A percentile compares a stretch with the other conserved stretches of the same genome.
These are phyloP conservation scores for Ancistrus triradiatus DNA, from an alignment of 2,113 vertebrate genomes.

Conservation along the genomic window DNA sequence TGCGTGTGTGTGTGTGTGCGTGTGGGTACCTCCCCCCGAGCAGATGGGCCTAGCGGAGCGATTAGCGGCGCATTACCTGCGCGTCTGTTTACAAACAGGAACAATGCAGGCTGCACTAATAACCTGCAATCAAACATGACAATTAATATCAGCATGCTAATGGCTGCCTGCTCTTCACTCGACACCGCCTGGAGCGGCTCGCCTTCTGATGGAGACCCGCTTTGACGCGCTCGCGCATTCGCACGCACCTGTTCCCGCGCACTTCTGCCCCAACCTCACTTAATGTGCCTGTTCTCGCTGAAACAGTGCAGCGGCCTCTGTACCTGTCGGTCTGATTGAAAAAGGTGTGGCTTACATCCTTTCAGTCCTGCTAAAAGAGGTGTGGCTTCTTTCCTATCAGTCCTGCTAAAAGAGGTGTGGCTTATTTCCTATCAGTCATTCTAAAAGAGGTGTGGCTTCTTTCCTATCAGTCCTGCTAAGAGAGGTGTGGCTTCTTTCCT, in stretches of 20 bases:
- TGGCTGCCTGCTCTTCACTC: conserved; percentile 47
- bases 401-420: too few species aligned
- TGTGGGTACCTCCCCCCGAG: conserved; percentile 45
- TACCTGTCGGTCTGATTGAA: too few species aligned
- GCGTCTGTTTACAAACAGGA: conserved; percentile 68
- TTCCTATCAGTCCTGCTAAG: too few species aligned
- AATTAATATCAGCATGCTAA: conserved; percentile 62
- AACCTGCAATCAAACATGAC: conserved; percentile 72
- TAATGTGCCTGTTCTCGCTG: too few species aligned
- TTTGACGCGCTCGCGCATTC: conserved; percentile 12
- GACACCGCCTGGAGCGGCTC: conserved; percentile 24
- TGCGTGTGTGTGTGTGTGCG: conserved; percentile 18
- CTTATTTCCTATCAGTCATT: too few species aligned
- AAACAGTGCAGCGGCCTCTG: too few species aligned
- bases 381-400: too few species aligned
- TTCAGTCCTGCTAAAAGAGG: too few species aligned
- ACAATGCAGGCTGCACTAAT: conserved; percentile 67
- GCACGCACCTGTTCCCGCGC: conserved; percentile 17
- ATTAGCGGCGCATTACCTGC: conserved; percentile 74
- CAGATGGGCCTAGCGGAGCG: conserved; percentile 67
- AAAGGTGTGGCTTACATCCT: too few species aligned
- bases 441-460: too few species aligned
- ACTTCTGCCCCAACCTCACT: too few species aligned
- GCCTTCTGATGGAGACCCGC: not conserved
- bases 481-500: too few species aligned